Percentiles rank a stretch among this genome's conserved stretches.
These are phyloP conservation scores for Dromas ardeola DNA, from an alignment of 2,113 vertebrate species.

Conservation along the genomic window DNA sequence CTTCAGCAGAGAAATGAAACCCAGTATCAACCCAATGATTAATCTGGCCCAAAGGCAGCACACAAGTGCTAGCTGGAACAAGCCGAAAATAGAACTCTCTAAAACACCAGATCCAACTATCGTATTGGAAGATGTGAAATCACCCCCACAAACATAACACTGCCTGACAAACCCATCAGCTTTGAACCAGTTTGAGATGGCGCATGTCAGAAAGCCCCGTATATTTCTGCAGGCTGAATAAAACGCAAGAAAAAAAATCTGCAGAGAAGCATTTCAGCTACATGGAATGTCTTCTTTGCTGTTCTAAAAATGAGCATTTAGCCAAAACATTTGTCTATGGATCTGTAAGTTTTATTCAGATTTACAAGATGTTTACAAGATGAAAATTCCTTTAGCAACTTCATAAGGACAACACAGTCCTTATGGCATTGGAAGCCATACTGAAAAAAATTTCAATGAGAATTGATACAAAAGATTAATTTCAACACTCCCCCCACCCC, in stretches of 20 bases:
- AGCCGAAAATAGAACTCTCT: not conserved
- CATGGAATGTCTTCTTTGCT: not conserved
- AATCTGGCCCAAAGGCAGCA: not conserved
- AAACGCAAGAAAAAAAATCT: not conserved
- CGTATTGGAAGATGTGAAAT: not conserved
- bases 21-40: not conserved
- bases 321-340: conserved; percentile 18
- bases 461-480: not conserved
- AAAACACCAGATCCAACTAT: not conserved
- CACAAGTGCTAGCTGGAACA: not conserved
- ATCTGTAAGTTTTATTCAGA: conserved; percentile 31
- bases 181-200: not conserved
- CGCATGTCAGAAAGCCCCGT: not conserved
- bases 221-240: not conserved
- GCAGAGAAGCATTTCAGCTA: not conserved
- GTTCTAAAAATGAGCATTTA: conserved; percentile 1
- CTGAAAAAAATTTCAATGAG: conserved; percentile 22
- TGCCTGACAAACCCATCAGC: not conserved
- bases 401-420: conserved; percentile 11
- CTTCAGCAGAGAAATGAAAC: not conserved
- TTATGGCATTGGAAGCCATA: conserved; percentile 40
- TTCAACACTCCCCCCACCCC: not conserved
- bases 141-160: not conserved
- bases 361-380: not conserved
- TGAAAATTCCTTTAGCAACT: conserved; percentile 32